Base-by-base conservation (phyloP, 2,113 vertebrate species). In the Eubucco bourcierii region DNA sequence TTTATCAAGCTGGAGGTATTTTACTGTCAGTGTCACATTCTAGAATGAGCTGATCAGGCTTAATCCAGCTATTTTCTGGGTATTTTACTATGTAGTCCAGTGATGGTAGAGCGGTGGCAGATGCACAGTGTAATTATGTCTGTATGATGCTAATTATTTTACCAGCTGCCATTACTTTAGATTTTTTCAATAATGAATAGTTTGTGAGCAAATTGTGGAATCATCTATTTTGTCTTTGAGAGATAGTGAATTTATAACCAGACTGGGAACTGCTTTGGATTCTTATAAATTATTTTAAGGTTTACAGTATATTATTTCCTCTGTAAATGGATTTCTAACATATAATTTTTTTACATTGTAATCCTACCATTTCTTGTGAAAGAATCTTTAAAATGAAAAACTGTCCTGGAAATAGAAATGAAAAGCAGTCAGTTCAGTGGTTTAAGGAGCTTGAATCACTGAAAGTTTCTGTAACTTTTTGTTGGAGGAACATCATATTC, bases 121-220 rank as follows among this genome's bases (percentile, higher is more conserved):
- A 95, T 96, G 95, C 21, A 0, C 80, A 53, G 31, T 68, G 50
- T 84, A 94, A 94, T 93, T 91, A 94, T 83, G 81, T 94, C 84
- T 96, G 75, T 83, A 92, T 94, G 91, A 94, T 94, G 87, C 83
- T 94, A 94, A 95, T 96, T 95, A 96, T 93, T 96, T 95, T 90
- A 79, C 82, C 91, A 97, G 92, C 92, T 96, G 95, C 66, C 76
- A 79, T 91, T 95, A 70, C 72, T 93, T 95, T 77, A 88, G 55
- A 33, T 60, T 95, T 95, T 87, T 92, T 70, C 66, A 86, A 86
- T 80, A 95, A 93, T n/a, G 28, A 85, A 61, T 46, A 91, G 76
- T 84, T 91, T 94, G 61, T 56, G 87, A 85, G 73, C 59, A 88
- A 85, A n/a, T 55, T 75, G 53, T 64, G 27, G 86, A 93, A 80